Base-by-base conservation (phyloP, 2,797 vertebrate genomes). In the Hozukius guyotensis region DNA sequence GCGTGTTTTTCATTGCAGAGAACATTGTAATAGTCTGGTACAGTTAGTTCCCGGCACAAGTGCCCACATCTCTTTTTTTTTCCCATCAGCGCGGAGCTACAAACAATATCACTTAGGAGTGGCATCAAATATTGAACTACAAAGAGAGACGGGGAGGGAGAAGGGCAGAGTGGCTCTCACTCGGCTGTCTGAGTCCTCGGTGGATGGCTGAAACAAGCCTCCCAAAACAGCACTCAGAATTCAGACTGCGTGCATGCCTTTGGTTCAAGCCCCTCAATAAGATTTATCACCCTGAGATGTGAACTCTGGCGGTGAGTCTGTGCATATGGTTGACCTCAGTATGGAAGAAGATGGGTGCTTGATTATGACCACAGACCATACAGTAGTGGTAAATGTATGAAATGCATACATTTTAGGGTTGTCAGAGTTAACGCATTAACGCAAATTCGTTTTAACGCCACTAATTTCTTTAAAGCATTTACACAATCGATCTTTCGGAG, bases 121-220 rank as follows among this genome's bases (percentile, higher is more conserved):
- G 57, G 80, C 90, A 91, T 93, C 65, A 93, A 93, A 93, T 93
- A 93, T 94, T 93, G 87, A 93, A 87, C 82, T 84, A 64, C 71
- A 82, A 57, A 85, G 86, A 81, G 84, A 71, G 84, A 75, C 14
- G 56, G 62, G 71, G 61, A 75, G 72, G 53, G 62, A 84, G 75
- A 32, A 4, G 64, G 78, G 59, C 72, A 69, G 78, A 87, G 75
- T 75, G 79, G 82, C 77, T 87, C 80, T 81, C 82, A 20, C 66
- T 85, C 76, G 13, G 4, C 84, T 66, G 68, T 75, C 79, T 77
- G 72, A 85, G 77, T 61, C 56, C 36, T 83, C 67, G 32, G 63
- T 22, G 70, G 82, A 82, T 38, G 76, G 66, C 53, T 70, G 77
- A 72, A 81, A 79, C 74, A 76, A 83, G 69, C 38, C 56, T 46